These are phyloP conservation scores for Helicoverpa zea DNA, from an alignment of 1,140 invertebrate species.

Conservation along the genomic window DNA sequence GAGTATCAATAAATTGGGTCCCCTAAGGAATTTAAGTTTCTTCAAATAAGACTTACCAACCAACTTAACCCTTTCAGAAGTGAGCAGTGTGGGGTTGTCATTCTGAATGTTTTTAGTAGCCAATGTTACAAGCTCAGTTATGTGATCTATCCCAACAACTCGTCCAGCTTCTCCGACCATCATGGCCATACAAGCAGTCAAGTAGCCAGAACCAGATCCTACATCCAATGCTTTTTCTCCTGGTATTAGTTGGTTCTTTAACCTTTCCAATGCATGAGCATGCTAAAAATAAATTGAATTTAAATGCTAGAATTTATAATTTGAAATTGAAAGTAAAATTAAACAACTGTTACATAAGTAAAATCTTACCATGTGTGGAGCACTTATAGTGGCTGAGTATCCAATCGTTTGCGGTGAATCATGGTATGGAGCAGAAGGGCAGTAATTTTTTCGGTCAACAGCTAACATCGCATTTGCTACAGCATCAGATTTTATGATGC, in stretches of 20 bases:
- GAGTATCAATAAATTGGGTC: background rate
- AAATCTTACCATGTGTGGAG: slow-evolving; percentile 97
- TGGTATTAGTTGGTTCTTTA: slow-evolving; percentile 93
- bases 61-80: slow-evolving; percentile 89
- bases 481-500: slow-evolving; percentile 92
- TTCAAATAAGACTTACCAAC: slow-evolving; percentile 87
- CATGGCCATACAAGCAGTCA: slow-evolving; percentile 97
- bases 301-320: background rate
- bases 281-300: slow-evolving; percentile 87
- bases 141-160: slow-evolving; percentile 97
- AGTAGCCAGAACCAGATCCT: slow-evolving; percentile 97
- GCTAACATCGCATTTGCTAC: slow-evolving; percentile 95
- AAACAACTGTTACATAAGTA: background rate
- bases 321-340: background rate
- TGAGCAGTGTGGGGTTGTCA: slow-evolving; percentile 91
- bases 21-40: background rate
- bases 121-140: slow-evolving; percentile 93
- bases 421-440: slow-evolving; percentile 92
- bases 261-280: slow-evolving; percentile 96
- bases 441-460: slow-evolving; percentile 95
- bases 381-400: slow-evolving; percentile 97
- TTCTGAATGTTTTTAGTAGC: slow-evolving; percentile 93
- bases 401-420: slow-evolving; percentile 97
- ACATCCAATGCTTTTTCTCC: slow-evolving; percentile 96
- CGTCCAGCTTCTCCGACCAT: slow-evolving; percentile 93